A percentile compares a stretch with the other conserved stretches of the same genome.
phyloP scores from a whole-genome alignment of 2,113 vertebrate species.

The Rousettus leschenaultii region DNA sequence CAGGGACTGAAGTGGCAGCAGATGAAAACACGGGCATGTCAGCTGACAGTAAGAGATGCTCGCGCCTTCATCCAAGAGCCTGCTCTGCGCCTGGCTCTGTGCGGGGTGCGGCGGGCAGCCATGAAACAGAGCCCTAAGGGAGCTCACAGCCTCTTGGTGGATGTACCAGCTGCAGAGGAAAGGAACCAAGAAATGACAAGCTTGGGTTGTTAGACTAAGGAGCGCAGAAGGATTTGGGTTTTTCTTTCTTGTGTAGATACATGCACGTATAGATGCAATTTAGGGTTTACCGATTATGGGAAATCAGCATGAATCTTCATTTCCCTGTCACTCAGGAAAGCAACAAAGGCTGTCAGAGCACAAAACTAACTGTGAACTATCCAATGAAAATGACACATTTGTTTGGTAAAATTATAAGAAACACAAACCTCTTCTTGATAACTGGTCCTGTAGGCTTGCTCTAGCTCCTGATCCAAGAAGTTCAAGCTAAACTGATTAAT shows the following conservation, averaged over 20 bases:
- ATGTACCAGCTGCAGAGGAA: background rate
- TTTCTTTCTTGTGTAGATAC: background rate
- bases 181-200: background rate
- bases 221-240: background rate
- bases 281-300: background rate
- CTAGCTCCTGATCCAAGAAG: slow-evolving; percentile 92
- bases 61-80: background rate
- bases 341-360: background rate
- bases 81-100: background rate
- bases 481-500: slow-evolving; percentile 98
- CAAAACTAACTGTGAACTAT: background rate
- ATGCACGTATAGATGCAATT: background rate
- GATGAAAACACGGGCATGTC: background rate
- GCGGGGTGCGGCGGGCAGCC: accelerated
- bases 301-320: background rate
- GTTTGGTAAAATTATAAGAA: background rate
- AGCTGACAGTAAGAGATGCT: background rate
- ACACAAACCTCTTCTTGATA: slow-evolving; percentile 93
- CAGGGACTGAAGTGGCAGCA: background rate
- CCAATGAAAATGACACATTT: background rate
- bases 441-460: slow-evolving; percentile 92
- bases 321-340: background rate
- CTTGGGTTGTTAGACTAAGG: background rate
- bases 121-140: background rate
- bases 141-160: background rate